phyloP scores from a whole-genome alignment of 92 coral and sea anemone genomes.

The Epizoanthus illoricatus region DNA sequence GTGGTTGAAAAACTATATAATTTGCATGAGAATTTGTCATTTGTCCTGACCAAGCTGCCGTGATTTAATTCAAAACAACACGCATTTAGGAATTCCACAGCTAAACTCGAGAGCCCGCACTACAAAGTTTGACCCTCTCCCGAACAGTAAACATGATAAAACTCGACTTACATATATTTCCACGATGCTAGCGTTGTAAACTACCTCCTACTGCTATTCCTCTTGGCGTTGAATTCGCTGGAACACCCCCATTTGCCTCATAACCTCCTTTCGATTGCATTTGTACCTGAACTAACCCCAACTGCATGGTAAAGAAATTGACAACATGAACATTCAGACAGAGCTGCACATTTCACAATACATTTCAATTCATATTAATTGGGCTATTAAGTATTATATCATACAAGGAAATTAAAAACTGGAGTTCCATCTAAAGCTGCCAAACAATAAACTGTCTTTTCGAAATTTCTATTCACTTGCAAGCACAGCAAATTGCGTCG shows the following conservation, averaged over 20 bases:
- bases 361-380: neutral
- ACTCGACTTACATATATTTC: slow-evolving; percentile 45
- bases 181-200: slow-evolving; percentile 25
- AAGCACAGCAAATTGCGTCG: neutral
- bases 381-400: neutral
- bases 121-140: too few relatives aligned
- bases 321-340: neutral
- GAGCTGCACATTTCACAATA: neutral
- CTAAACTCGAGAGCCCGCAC: neutral
- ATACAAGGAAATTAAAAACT: neutral
- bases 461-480: slow-evolving; percentile 3
- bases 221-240: slow-evolving; percentile 59
- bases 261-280: slow-evolving; percentile 94
- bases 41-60: neutral
- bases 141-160: neutral
- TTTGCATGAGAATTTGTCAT: slow-evolving; percentile 7
- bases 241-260: slow-evolving; percentile 48
- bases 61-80: slow-evolving; percentile 3
- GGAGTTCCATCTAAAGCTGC: neutral
- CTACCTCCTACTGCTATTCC: slow-evolving; percentile 74
- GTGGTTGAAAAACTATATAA: neutral
- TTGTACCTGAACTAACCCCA: slow-evolving; percentile 78
- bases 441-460: neutral
- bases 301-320: slow-evolving; percentile 43
- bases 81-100: slow-evolving; percentile 4